phyloP scores from a whole-genome alignment of 2,113 vertebrate species.

The Gymnogyps californianus region DNA sequence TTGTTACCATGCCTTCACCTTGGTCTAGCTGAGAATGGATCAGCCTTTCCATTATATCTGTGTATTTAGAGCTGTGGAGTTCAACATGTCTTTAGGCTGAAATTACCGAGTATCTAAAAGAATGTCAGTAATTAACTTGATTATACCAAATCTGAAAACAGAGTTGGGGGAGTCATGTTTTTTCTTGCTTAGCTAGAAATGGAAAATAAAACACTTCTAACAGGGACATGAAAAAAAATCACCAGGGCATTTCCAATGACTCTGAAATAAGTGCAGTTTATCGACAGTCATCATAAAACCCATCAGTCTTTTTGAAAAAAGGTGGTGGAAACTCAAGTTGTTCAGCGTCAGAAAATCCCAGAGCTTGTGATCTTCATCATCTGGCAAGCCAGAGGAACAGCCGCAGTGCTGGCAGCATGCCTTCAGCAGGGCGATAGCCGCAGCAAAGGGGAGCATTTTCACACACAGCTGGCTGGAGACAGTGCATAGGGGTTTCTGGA shows the following conservation, averaged over 20 bases:
- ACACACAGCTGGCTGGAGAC: neutral
- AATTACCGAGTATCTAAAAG: neutral
- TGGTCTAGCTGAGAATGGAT: neutral
- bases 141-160: neutral
- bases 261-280: neutral
- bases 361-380: neutral
- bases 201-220: neutral
- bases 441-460: neutral
- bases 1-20: neutral
- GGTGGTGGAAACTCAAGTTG: neutral
- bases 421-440: neutral
- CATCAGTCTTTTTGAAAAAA: neutral
- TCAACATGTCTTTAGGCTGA: neutral
- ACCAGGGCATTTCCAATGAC: neutral
- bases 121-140: conserved; percentile 15
- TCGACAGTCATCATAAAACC: neutral
- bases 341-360: neutral
- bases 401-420: neutral
- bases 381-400: neutral
- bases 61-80: neutral
- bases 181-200: neutral
- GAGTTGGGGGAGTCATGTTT: neutral
- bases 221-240: neutral
- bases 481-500: neutral
- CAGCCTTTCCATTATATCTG: neutral